Conservation (phyloP, 2,888 invertebrate species). For the Seira musarum region DNA sequence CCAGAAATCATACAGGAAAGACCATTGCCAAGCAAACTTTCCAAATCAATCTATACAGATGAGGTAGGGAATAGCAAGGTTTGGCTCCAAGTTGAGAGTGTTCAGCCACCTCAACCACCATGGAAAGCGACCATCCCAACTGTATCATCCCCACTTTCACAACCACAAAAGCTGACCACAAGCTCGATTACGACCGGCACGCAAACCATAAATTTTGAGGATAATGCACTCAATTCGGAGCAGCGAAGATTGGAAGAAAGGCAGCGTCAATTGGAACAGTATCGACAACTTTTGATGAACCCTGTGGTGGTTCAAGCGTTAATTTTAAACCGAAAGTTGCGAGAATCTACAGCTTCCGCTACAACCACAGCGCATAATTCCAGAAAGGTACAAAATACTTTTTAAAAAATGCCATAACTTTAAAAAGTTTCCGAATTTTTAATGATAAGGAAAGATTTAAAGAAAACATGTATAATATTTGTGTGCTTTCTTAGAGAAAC, state of each 20-base stretch:
- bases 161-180: conserved; percentile 20
- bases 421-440: no score
- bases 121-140: conserved; percentile 21
- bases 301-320: conserved; percentile 39
- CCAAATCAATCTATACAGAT: conserved; percentile 32
- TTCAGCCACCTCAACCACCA: conserved; percentile 45
- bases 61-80: conserved; percentile 22
- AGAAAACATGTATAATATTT: no score
- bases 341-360: background rate
- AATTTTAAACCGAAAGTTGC: conserved; percentile 15
- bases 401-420: no score
- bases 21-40: conserved; percentile 36
- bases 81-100: conserved; percentile 28
- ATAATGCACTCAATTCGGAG: no score
- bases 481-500: conserved; percentile 46
- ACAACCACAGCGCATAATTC: background rate
- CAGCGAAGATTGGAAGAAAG: conserved; percentile 7
- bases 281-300: conserved; percentile 33
- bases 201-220: conserved; percentile 5
- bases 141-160: conserved; percentile 1
- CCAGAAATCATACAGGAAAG: background rate
- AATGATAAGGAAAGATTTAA: background rate
- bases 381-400: conserved; percentile 18
- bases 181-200: conserved; percentile 21
- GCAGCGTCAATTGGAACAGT: conserved; percentile 29